phyloP scores from a whole-genome alignment of 2,888 invertebrate genomes.

The Parelbella ahira region DNA sequence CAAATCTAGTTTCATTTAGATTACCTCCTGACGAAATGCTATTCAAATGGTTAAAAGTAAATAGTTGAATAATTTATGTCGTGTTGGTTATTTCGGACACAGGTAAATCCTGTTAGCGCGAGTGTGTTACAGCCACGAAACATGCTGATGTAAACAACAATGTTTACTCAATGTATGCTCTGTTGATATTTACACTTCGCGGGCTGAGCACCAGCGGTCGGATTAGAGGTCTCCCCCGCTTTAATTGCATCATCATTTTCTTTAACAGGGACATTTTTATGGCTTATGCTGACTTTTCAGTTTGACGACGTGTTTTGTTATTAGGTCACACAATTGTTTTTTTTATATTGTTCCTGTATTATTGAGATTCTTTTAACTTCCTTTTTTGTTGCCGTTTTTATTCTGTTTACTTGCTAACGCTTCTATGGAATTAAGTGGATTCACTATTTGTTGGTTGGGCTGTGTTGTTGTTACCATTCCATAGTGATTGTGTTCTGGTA shows the following conservation, averaged over 20 bases:
- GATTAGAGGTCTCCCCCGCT: slow-evolving; percentile 29
- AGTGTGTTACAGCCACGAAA: slow-evolving; percentile 29
- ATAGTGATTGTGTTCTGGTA: no score
- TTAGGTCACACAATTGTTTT: slow-evolving; percentile 12
- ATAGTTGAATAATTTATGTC: no score
- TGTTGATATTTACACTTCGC: slow-evolving; percentile 41
- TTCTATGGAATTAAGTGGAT: no score
- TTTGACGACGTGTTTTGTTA: slow-evolving; percentile 11
- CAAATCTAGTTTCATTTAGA: no score
- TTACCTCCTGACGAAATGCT: no score
- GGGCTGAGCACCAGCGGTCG: slow-evolving; percentile 30
- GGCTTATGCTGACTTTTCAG: slow-evolving; percentile 19
- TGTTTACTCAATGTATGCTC: slow-evolving; percentile 39
- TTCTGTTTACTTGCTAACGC: no score
- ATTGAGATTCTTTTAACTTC: no score
- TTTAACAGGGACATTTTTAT: slow-evolving; percentile 20
- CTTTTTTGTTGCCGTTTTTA: no score
- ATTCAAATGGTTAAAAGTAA: no score
- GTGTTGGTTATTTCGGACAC: no score
- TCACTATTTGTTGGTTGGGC: no score
- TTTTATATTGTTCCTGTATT: slow-evolving; percentile 2
- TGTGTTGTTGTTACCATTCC: no score
- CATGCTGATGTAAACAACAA: slow-evolving; percentile 32
- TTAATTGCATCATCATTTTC: slow-evolving; percentile 25
- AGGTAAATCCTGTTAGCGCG: slow-evolving; percentile 1